Evolutionary conservation across 2,113 vertebrate genomes (phyloP).

Genomic region (Petrocephalus microphthalmus): DNA sequence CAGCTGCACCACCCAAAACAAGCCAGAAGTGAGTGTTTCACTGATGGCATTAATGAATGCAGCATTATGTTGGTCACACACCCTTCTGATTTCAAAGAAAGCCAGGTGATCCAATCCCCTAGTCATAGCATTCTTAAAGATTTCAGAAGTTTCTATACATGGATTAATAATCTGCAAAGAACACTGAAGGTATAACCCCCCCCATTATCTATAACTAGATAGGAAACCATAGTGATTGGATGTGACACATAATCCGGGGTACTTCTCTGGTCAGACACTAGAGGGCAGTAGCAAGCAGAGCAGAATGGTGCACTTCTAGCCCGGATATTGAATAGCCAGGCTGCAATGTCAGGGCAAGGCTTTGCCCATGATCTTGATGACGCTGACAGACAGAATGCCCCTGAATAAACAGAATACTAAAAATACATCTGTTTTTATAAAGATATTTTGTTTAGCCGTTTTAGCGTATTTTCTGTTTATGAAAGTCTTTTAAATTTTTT

Average conservation of each 20-base stretch:
- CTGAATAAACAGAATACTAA: not conserved
- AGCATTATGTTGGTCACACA: not conserved
- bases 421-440: not conserved
- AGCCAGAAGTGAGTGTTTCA: not conserved
- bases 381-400: not conserved
- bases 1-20: not conserved
- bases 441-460: not conserved
- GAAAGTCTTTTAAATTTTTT: not conserved
- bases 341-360: not conserved
- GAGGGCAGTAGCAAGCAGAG: not conserved
- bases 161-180: not conserved
- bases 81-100: not conserved
- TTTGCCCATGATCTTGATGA: not conserved
- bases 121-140: not conserved
- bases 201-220: not conserved
- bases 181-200: not conserved
- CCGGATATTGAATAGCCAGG: not conserved
- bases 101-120: not conserved
- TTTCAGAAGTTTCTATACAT: not conserved
- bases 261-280: constrained; percentile 2
- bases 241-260: not conserved
- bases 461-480: not conserved
- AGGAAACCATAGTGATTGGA: not conserved
- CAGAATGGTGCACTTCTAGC: not conserved
- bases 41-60: not conserved